These are phyloP conservation scores for Saccostrea cuccullata DNA, from an alignment of 1,140 invertebrate genomes.

Conservation along the genomic window DNA sequence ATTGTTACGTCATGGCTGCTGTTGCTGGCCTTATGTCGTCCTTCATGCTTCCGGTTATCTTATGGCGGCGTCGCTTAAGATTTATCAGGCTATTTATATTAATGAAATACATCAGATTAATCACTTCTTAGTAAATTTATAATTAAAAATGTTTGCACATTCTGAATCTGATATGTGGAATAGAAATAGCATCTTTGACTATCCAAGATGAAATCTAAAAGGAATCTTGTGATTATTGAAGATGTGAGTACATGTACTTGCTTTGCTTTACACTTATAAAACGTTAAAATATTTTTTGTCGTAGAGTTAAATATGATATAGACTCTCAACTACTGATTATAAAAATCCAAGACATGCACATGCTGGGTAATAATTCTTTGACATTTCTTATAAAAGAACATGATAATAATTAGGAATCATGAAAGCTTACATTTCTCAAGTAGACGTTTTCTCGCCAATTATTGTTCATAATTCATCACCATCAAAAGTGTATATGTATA, in stretches of 20 bases:
- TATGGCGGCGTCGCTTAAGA: conserved; percentile 18
- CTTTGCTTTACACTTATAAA: background rate
- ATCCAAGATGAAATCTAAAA: background rate
- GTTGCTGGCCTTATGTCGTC: conserved; percentile 25
- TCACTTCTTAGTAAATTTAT: conserved; percentile 31
- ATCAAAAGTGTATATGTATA: conserved; percentile 21
- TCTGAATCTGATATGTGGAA: background rate
- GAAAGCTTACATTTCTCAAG: conserved; percentile 1
- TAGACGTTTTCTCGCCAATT: conserved; percentile 16
- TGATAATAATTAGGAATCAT: background rate
- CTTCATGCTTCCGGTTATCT: conserved; percentile 16
- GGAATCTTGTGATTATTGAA: background rate
- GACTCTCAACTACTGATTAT: background rate
- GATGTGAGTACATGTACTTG: background rate
- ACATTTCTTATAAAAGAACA: conserved; percentile 18
- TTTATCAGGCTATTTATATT: conserved; percentile 28
- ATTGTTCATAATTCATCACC: conserved; percentile 29
- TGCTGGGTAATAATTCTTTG: background rate
- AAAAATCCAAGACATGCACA: background rate
- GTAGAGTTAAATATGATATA: background rate
- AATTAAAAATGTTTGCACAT: conserved; percentile 32
- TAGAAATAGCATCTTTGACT: conserved; percentile 14
- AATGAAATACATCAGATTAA: conserved; percentile 18
- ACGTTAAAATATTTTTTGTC: background rate
- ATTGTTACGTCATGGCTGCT: conserved; percentile 11